Base-by-base conservation (phyloP, 1,140 invertebrate species). In the Meloidogyne chitwoodi region DNA sequence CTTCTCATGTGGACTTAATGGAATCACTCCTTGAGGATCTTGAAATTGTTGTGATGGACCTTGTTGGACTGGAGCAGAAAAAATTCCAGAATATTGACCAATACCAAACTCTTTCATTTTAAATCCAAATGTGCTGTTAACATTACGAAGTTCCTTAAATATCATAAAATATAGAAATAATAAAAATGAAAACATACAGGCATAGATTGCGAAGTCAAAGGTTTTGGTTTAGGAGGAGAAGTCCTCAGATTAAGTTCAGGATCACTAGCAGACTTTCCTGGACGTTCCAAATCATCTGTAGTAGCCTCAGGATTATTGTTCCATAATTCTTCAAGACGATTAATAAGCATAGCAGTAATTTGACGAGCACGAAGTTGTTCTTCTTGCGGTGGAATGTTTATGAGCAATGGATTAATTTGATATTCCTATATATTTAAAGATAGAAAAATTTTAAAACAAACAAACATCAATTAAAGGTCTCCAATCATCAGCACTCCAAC, bases 311-410 rank as follows among this genome's bases (percentile, higher is more conserved):
- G 80, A 31, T 75, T 68, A 74, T 89, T 89, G 83, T 97, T 95
- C 97, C 97, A 99, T 5, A 99, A 88, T 86, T 99, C 97, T 89
- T 99, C 97, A 8, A 99, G 90, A 85, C 96, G 95, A 77, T 95
- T 95, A 62, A 99, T 98, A 88, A 99, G 95, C 77, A 94, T 92
- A 0, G 95, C 94, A 6, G 93, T 94, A 31, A 99, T 94, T 88
- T 99, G 96, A 8, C 96, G 90, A 4, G 94, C 94, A 75, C 96
- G 90, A 74, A 96, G 89, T 89, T 98, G 95, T 83, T 99, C 96
- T 85, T 95, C 93, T 83, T 98, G 95, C 0, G 93, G 92, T 63
- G 94, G 94, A 62, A 94, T 92, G 88, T 98, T 98, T 0, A 99
- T 95, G 19, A 99, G 89, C 96, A 96, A 99, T 0, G 93, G 91